These are phyloP conservation scores for Byasa hedistus DNA, from an alignment of 2,888 invertebrate species.

Conservation along the genomic window DNA sequence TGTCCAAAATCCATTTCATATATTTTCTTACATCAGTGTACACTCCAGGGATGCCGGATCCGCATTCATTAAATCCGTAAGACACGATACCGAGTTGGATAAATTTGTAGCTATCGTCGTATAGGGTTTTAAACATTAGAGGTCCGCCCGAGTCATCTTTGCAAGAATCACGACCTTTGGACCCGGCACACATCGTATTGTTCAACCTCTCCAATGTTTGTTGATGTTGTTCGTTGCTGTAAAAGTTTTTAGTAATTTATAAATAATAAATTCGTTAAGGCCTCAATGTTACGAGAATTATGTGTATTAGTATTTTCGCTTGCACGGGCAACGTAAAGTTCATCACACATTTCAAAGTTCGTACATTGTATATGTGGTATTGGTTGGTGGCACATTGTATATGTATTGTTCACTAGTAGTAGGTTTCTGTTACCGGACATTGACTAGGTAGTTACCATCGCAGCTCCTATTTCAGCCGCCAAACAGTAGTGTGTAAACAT, in stretches of 20 bases:
- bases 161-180: slow-evolving; percentile 79
- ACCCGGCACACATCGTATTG: slow-evolving; percentile 46
- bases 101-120: slow-evolving; percentile 29
- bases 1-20: slow-evolving; percentile 57
- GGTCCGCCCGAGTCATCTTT: slow-evolving; percentile 84
- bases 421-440: too few relatives aligned
- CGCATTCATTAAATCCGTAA: slow-evolving; percentile 39
- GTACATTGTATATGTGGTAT: too few relatives aligned
- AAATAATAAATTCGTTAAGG: background rate
- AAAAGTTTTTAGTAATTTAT: slow-evolving; percentile 23
- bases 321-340: too few relatives aligned
- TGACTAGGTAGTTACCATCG: too few relatives aligned
- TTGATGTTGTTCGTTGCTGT: background rate
- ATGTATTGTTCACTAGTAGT: too few relatives aligned
- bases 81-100: slow-evolving; percentile 46
- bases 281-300: too few relatives aligned
- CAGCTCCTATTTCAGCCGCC: too few relatives aligned
- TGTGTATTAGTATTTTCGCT: too few relatives aligned
- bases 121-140: slow-evolving; percentile 53
- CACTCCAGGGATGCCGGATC: slow-evolving; percentile 57
- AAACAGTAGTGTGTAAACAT: too few relatives aligned
- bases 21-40: slow-evolving; percentile 61
- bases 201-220: background rate
- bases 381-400: too few relatives aligned
- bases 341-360: too few relatives aligned